phyloP scores from a whole-genome alignment of 2,797 vertebrate species.

The Hoplostethus mediterraneus region DNA sequence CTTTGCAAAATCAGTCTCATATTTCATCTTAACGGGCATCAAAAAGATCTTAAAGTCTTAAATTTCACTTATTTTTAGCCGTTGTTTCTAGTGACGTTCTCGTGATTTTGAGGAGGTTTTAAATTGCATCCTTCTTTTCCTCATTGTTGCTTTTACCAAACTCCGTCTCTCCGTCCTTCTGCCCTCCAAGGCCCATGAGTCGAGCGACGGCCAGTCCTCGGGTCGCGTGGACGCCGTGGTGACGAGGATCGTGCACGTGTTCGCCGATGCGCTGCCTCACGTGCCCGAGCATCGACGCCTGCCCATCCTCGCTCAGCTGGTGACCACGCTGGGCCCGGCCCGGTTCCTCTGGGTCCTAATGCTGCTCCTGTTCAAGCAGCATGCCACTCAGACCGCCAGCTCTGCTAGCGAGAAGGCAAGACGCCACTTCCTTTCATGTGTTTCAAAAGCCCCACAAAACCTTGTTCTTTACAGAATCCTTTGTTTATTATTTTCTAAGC shows the following conservation, averaged over 20 bases:
- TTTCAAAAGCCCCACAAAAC: no score
- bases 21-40: no score
- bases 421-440: no score
- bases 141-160: no score
- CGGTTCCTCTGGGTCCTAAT: slow-evolving; percentile 94
- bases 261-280: slow-evolving; percentile 93
- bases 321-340: slow-evolving; percentile 86
- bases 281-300: slow-evolving; percentile 94
- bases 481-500: no score
- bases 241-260: slow-evolving; percentile 88
- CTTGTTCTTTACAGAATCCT: no score
- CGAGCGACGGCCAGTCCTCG: slow-evolving; percentile 69
- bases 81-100: no score
- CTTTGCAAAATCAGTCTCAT: no score
- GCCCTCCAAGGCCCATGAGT: slow-evolving; percentile 84
- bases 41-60: no score
- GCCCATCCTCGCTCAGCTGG: slow-evolving; percentile 89
- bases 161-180: not conserved
- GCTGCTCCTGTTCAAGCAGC: slow-evolving; percentile 91
- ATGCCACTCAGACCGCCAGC: slow-evolving; percentile 84
- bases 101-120: no score
- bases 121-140: no score
- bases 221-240: slow-evolving; percentile 82
- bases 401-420: slow-evolving; percentile 86
- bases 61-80: no score